phyloP scores from a whole-genome alignment of 2,888 invertebrate species.

The Psylliodes chrysocephalus region DNA sequence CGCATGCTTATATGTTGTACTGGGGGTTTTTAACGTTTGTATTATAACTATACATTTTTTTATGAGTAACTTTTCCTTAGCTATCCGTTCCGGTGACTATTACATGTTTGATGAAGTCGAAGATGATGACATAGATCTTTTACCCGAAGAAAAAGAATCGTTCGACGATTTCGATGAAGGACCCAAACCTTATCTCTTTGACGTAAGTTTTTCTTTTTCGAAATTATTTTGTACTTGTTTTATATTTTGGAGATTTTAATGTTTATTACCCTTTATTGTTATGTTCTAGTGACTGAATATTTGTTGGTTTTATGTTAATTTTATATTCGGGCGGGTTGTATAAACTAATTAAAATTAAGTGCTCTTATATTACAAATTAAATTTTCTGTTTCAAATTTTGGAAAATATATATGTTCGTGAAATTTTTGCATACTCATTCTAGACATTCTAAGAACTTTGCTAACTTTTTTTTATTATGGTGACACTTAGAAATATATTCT shows the following conservation, averaged over 20 bases:
- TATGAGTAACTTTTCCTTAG: constrained; percentile 67
- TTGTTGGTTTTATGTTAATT: constrained; percentile 3
- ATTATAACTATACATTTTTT: no score
- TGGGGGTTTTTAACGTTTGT: no score
- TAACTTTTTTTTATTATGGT: no score
- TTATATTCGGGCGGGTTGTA: neutral
- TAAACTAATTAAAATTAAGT: no score
- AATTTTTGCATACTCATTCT: no score
- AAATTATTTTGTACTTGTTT: neutral
- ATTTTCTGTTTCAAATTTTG: no score
- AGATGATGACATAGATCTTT: constrained; percentile 80
- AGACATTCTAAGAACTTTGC: no score
- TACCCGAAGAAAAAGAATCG: constrained; percentile 57
- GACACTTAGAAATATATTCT: no score
- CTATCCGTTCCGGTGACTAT: constrained; percentile 97
- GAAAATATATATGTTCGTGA: no score
- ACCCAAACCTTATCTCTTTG: constrained; percentile 53
- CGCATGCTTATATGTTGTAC: neutral
- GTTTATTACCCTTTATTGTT: no score
- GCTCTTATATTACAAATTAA: no score
- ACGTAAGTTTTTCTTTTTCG: constrained; percentile 50
- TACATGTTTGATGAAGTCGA: constrained; percentile 98
- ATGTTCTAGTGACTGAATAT: neutral
- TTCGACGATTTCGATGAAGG: constrained; percentile 43
- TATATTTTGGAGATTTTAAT: neutral